Evolutionary conservation across 2,888 invertebrate genomes (phyloP).

Genomic region (Eupsilia transversa): DNA sequence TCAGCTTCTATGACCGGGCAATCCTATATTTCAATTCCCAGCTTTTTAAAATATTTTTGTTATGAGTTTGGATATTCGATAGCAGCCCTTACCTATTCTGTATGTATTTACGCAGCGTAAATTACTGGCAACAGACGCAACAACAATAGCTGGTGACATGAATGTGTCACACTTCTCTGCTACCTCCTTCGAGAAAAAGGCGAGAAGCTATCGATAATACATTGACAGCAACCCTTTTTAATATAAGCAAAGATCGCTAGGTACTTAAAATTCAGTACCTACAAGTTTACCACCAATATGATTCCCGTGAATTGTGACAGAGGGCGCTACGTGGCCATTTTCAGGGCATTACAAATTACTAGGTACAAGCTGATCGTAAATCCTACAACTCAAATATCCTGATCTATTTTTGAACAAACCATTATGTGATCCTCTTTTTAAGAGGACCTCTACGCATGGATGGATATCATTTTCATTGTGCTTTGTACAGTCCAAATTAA

Average conservation of each 20-base stretch:
- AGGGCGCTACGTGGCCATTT: background rate
- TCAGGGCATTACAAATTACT: background rate
- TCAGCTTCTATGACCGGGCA: too few species aligned
- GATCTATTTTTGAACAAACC: background rate
- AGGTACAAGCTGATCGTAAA: background rate
- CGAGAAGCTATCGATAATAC: background rate
- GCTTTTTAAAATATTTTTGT: too few species aligned
- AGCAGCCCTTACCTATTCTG: background rate
- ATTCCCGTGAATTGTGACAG: background rate
- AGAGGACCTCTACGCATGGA: background rate
- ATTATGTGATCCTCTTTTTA: background rate
- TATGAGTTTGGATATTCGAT: too few species aligned
- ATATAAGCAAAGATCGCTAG: background rate
- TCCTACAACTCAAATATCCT: too few species aligned
- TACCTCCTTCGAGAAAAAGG: background rate
- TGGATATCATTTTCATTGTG: background rate
- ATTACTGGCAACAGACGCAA: background rate
- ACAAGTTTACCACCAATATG: background rate
- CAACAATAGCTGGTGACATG: background rate
- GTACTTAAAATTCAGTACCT: constrained; percentile 12
- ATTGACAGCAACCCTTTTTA: background rate
- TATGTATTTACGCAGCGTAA: background rate
- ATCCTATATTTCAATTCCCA: too few species aligned
- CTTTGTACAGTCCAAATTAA: constrained; percentile 18
- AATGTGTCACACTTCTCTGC: background rate